phyloP scores from a whole-genome alignment of 2,797 vertebrate species.

The Sebastes itinus region DNA sequence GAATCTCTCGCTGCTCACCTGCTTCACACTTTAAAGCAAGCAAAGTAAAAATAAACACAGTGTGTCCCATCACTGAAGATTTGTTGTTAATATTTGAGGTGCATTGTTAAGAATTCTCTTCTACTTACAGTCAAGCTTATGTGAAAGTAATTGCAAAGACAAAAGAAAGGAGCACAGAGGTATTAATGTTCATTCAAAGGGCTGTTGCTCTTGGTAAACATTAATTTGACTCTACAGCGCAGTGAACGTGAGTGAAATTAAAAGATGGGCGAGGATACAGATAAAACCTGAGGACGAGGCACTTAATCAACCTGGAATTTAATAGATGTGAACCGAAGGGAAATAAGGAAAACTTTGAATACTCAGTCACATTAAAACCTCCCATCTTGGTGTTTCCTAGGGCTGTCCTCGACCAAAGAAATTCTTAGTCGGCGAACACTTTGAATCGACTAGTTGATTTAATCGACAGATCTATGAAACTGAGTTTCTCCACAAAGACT shows the following conservation, averaged over 20 bases:
- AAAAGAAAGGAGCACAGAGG: not conserved
- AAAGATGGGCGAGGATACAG: conserved; percentile 8
- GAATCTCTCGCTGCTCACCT: not conserved
- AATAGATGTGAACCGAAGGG: not conserved
- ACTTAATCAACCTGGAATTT: conserved; percentile 28
- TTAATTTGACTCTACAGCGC: conserved; percentile 13
- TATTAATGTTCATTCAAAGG: conserved; percentile 10
- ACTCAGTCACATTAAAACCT: conserved; percentile 21
- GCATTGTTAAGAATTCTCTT: not conserved
- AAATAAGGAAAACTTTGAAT: conserved; percentile 29
- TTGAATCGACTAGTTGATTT: not conserved
- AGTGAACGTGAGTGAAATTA: conserved; percentile 28
- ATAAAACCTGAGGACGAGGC: conserved; percentile 5
- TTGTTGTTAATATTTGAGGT: not conserved
- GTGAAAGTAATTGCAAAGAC: not conserved
- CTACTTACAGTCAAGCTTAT: not conserved
- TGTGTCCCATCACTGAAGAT: not conserved
- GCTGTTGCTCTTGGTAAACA: conserved; percentile 2
- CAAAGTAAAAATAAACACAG: not conserved
- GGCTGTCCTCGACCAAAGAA: no score
- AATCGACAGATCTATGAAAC: not conserved
- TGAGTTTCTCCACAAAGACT: not conserved
- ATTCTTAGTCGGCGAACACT: no score
- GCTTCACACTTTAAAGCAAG: not conserved
- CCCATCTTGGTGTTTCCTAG: not conserved